phyloP scores from a whole-genome alignment of 2,113 vertebrate species.

The Cromileptes altivelis region DNA sequence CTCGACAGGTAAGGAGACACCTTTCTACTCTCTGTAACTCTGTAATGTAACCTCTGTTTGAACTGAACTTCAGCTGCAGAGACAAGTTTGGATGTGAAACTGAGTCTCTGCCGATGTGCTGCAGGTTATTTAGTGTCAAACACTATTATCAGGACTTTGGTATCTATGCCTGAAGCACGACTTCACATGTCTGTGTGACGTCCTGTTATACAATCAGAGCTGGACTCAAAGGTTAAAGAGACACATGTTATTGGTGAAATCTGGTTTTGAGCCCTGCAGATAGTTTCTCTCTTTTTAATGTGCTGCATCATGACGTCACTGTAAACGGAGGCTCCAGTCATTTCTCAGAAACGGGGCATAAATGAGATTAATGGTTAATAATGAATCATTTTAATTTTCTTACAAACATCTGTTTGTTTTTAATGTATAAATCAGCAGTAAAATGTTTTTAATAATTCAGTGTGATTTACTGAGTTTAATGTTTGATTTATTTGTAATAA shows the following conservation, averaged over 20 bases:
- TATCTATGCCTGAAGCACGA: too few species aligned
- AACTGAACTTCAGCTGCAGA: not conserved
- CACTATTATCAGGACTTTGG: not conserved
- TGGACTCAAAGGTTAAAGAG: not conserved
- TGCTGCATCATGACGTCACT: not conserved
- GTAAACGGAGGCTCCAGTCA: not conserved
- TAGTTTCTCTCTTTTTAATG: too few species aligned
- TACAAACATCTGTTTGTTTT: not conserved
- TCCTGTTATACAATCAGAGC: too few species aligned
- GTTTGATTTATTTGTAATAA: not conserved
- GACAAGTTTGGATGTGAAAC: too few species aligned
- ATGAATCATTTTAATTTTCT: not conserved
- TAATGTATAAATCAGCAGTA: not conserved
- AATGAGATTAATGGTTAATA: not conserved
- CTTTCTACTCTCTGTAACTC: not conserved
- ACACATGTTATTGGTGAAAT: too few species aligned
- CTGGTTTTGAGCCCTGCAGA: not conserved
- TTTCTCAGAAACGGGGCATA: not conserved
- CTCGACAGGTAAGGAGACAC: conserved; percentile 33
- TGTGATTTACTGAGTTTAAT: not conserved
- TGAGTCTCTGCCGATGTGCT: not conserved
- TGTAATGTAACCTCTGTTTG: too few species aligned
- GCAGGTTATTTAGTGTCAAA: not conserved
- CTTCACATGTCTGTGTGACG: not conserved
- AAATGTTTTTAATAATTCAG: not conserved